Evolutionary conservation across 92 coral and sea anemone genomes (phyloP).

Genomic region (Diadumene lineata): DNA sequence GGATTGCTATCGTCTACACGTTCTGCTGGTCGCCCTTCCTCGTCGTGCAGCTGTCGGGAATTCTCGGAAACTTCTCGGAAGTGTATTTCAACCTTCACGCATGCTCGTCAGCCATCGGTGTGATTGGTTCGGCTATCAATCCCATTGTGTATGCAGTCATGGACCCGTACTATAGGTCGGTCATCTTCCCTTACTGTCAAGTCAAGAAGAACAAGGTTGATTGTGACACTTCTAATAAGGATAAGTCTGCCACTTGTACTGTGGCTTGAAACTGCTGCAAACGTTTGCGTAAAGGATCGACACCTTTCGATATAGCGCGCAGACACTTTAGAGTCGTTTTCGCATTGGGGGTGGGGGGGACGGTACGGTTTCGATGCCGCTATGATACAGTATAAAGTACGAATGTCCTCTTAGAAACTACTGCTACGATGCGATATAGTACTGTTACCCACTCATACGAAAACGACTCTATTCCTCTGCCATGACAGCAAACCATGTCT

Average conservation of each 20-base stretch:
- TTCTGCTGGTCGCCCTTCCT: slow-evolving; percentile 92
- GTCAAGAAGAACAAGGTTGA: slow-evolving; percentile 17
- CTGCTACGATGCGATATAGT: too few species aligned
- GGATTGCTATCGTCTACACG: slow-evolving; percentile 79
- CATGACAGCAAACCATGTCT: too few species aligned
- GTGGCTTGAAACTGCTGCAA: not conserved
- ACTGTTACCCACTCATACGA: too few species aligned
- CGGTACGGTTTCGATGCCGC: too few species aligned
- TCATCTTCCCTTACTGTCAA: slow-evolving; percentile 17
- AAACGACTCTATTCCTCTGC: too few species aligned
- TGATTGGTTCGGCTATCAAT: slow-evolving; percentile 81
- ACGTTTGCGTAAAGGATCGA: not conserved
- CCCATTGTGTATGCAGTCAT: slow-evolving; percentile 75
- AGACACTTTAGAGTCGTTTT: too few species aligned
- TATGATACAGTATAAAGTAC: too few species aligned
- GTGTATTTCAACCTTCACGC: slow-evolving; percentile 89
- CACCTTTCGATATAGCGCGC: too few species aligned
- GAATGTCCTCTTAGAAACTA: too few species aligned
- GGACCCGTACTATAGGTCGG: slow-evolving; percentile 71
- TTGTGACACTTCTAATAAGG: not conserved
- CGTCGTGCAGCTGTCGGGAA: slow-evolving; percentile 80
- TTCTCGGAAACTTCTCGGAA: slow-evolving; percentile 83
- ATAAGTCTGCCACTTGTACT: not conserved
- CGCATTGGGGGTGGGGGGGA: too few species aligned
- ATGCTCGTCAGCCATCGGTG: slow-evolving; percentile 93